Evolutionary conservation across 1,140 invertebrate species (phyloP).

Genomic region (Heliconius melpomene): DNA sequence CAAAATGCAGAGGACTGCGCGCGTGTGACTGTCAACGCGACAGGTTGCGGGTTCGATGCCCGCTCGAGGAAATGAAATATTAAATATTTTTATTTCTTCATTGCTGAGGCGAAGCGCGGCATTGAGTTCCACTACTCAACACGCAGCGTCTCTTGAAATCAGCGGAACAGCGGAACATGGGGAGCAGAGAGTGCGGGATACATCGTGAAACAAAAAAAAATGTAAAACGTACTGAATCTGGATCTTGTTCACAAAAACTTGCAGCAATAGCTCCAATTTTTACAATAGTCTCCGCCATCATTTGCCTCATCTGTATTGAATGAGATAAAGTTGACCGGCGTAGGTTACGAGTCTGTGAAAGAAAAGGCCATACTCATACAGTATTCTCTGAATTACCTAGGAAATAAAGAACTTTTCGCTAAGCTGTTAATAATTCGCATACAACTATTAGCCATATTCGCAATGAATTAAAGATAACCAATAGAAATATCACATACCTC

Average conservation of each 20-base stretch:
- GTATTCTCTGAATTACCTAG: background rate
- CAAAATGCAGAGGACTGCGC: background rate
- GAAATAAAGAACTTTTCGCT: background rate
- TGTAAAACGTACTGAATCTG: slow-evolving; percentile 56
- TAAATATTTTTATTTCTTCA: too few relatives aligned
- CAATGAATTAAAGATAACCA: slow-evolving; percentile 12
- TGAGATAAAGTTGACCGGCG: slow-evolving; percentile 94
- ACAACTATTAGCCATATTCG: slow-evolving; percentile 14
- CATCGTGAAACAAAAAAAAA: too few relatives aligned
- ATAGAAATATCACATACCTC: slow-evolving; percentile 84
- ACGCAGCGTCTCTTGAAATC: too few relatives aligned
- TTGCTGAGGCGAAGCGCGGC: too few relatives aligned
- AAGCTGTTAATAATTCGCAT: slow-evolving; percentile 42
- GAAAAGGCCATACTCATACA: slow-evolving; percentile 41
- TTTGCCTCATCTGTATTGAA: slow-evolving; percentile 93
- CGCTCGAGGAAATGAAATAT: too few relatives aligned
- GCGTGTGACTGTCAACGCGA: too few relatives aligned
- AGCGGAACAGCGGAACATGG: too few relatives aligned
- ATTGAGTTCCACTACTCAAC: too few relatives aligned
- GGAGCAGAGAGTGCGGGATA: too few relatives aligned
- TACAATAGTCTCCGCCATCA: slow-evolving; percentile 93
- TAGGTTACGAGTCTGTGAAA: slow-evolving; percentile 85
- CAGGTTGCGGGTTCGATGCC: too few relatives aligned
- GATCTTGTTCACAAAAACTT: slow-evolving; percentile 60
- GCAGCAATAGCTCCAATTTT: slow-evolving; percentile 87